phyloP scores from a whole-genome alignment of 2,113 vertebrate genomes.

The Saccopteryx bilineata region DNA sequence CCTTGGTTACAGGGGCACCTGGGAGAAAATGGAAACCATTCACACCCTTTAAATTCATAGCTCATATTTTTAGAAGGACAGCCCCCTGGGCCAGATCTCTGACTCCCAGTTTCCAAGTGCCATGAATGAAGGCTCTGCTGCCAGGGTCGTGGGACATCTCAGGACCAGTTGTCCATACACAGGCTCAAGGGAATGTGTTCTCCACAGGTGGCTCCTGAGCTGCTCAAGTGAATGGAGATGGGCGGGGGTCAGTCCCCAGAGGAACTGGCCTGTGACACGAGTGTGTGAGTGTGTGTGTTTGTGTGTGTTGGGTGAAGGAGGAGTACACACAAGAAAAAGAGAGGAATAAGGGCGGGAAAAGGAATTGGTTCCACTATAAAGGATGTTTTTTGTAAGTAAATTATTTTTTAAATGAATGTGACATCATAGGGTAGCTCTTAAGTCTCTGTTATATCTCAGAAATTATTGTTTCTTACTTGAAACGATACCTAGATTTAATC shows the following conservation, averaged over 20 bases:
- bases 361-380: not conserved
- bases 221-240: not conserved
- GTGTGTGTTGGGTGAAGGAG: not conserved
- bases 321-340: not conserved
- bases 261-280: not conserved
- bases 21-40: fast-evolving
- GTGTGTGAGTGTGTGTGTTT: fast-evolving
- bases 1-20: too few relatives aligned
- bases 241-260: not conserved
- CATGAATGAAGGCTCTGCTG: too few relatives aligned
- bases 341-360: not conserved
- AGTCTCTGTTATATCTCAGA: not conserved
- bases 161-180: not conserved
- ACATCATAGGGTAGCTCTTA: not conserved
- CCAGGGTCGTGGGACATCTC: fast-evolving
- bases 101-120: fast-evolving
- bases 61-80: not conserved
- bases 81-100: not conserved
- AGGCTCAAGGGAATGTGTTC: not conserved
- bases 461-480: not conserved
- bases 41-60: fast-evolving
- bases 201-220: too few relatives aligned
- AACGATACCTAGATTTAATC: conserved; percentile 13
- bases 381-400: not conserved
- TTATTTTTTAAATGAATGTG: not conserved